Conservation (phyloP, 2,888 invertebrate genomes). For the Prionchulus punctatus region DNA sequence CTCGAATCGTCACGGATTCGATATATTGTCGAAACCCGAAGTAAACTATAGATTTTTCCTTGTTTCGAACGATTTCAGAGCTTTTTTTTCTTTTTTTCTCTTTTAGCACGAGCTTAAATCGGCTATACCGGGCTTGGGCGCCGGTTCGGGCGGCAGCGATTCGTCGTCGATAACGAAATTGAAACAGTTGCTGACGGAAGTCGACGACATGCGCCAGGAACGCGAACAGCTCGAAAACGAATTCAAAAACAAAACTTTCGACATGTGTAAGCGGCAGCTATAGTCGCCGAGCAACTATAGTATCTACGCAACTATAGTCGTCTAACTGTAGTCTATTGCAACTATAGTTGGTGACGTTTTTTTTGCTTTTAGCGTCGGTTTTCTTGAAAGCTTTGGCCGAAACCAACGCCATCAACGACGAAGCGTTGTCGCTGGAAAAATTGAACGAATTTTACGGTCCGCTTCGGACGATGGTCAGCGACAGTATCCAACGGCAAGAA, state of each 20-base stretch:
- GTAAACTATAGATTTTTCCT: background rate
- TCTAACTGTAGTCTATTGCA: no score
- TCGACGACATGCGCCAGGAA: conserved; percentile 46
- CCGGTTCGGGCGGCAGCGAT: conserved; percentile 13
- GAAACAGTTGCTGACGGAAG: conserved; percentile 57
- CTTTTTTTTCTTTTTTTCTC: background rate
- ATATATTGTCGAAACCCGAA: conserved; percentile 57
- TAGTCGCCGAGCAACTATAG: conserved; percentile 6
- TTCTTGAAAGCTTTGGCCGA: conserved; percentile 58
- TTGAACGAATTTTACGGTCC: conserved; percentile 59
- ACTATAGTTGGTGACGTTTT: no score
- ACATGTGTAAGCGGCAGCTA: conserved; percentile 44
- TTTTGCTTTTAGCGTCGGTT: conserved; percentile 41
- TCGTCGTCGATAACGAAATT: conserved; percentile 48
- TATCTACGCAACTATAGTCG: conserved; percentile 6
- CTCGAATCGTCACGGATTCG: conserved; percentile 57
- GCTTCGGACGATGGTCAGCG: conserved; percentile 52
- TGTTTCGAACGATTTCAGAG: background rate
- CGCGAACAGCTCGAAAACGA: conserved; percentile 74
- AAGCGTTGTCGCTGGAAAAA: conserved; percentile 51
- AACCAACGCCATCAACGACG: conserved; percentile 58
- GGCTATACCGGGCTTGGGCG: conserved; percentile 47
- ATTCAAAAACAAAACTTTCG: conserved; percentile 57
- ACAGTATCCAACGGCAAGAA: conserved; percentile 23
- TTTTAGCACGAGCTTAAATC: conserved; percentile 44